Evolutionary conservation across 2,888 invertebrate species (phyloP).

Genomic region (Drosophila aldrichi): DNA sequence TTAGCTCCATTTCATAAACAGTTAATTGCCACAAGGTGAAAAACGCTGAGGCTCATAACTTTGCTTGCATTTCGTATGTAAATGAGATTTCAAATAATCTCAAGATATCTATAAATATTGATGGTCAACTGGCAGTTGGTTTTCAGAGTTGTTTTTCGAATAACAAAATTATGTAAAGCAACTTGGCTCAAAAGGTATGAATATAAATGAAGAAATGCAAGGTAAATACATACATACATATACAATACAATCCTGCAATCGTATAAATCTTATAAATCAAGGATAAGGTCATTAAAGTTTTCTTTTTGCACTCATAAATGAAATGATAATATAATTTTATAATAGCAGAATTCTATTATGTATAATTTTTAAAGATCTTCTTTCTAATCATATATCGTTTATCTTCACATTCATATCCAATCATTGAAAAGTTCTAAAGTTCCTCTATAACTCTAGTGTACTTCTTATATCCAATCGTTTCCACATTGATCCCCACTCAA

Average conservation of each 20-base stretch:
- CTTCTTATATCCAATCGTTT: background rate
- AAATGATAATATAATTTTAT: background rate
- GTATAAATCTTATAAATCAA: background rate
- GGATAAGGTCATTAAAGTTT: background rate
- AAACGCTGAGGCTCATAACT: constrained; percentile 36
- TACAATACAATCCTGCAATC: no score
- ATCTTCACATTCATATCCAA: no score
- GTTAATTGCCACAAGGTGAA: constrained; percentile 74
- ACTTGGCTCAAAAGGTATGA: background rate
- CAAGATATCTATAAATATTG: constrained; percentile 20
- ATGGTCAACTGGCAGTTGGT: constrained; percentile 11
- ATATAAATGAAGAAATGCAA: background rate
- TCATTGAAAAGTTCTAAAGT: background rate
- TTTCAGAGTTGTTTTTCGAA: background rate
- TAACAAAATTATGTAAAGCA: background rate
- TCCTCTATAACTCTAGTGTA: background rate
- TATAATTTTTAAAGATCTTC: no score
- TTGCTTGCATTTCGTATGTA: constrained; percentile 33
- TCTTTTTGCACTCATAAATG: background rate
- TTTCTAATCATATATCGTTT: no score
- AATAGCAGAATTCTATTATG: no score
- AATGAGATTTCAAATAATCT: constrained; percentile 27
- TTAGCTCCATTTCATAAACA: constrained; percentile 61
- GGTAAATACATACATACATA: background rate
- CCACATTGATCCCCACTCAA: no score